A percentile compares a stretch with the other conserved stretches of the same genome.
Evolutionary conservation across 2,113 vertebrate species (phyloP).

Genomic region (Patagioenas fasciata): DNA sequence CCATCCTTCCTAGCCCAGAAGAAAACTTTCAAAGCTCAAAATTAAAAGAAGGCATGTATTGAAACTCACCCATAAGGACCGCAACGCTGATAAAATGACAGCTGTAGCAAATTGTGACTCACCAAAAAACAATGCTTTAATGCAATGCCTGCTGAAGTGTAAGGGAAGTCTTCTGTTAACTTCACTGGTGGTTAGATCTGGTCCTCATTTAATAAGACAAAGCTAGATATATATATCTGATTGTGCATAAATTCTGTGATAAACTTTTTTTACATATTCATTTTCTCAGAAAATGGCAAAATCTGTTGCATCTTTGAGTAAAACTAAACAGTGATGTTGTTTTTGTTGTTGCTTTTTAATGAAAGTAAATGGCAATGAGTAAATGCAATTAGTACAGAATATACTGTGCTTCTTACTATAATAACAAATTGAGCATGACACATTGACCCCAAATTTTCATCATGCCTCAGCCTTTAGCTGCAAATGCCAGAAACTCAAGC

Average conservation of each 20-base stretch:
- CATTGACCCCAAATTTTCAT: conserved; percentile 31
- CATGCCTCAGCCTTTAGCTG: conserved; percentile 1
- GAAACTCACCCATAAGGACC: background rate
- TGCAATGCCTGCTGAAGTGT: conserved; percentile 41
- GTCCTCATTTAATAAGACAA: conserved; percentile 27
- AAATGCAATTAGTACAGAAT: conserved; percentile 33
- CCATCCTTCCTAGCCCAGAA: background rate
- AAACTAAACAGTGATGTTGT: background rate
- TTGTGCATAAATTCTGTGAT: background rate
- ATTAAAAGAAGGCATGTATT: background rate
- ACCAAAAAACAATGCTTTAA: conserved; percentile 60
- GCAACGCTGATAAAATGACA: conserved; percentile 48
- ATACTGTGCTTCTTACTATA: background rate
- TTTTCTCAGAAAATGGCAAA: background rate
- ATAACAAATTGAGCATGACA: conserved; percentile 28
- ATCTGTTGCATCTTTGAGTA: background rate
- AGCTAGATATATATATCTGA: background rate
- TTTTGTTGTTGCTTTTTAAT: background rate
- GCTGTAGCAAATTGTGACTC: conserved; percentile 57
- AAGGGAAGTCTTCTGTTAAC: conserved; percentile 56
- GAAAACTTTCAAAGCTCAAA: background rate
- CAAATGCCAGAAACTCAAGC: background rate
- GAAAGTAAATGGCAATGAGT: background rate
- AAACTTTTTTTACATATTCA: background rate
- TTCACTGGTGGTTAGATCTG: conserved; percentile 35